A percentile compares a stretch with the other conserved stretches of the same genome.
Conservation (phyloP, 2,888 invertebrate genomes). For the Tyria jacobaeae region DNA sequence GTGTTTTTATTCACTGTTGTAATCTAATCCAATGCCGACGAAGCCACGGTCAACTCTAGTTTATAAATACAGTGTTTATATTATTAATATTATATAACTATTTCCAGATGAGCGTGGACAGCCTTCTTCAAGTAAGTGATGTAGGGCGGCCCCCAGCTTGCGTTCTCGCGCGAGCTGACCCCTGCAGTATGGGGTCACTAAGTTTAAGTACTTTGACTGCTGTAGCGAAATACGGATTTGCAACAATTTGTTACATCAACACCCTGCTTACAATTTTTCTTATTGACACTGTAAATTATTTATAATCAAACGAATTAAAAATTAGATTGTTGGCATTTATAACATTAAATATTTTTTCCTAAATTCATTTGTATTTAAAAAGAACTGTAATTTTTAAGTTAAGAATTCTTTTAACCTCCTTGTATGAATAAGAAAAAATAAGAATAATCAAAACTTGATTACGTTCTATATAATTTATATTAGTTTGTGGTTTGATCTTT, state of each 20-base stretch:
- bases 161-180: conserved; percentile 18
- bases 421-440: background rate
- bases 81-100: conserved; percentile 16
- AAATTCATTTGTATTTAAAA: background rate
- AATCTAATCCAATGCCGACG: too few species aligned
- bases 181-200: background rate
- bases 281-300: background rate
- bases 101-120: conserved; percentile 68
- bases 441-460: background rate
- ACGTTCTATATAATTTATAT: background rate
- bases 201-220: conserved; percentile 15
- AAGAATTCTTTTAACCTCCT: background rate
- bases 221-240: conserved; percentile 2
- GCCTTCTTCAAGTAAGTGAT: conserved; percentile 78
- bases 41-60: too few species aligned
- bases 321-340: too few species aligned
- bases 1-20: too few species aligned
- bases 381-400: background rate
- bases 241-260: background rate
- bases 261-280: background rate
- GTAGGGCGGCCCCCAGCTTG: conserved; percentile 36
- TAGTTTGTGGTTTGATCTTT: background rate
- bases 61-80: too few species aligned
- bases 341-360: too few species aligned
- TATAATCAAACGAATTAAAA: too few species aligned